Conservation (phyloP, 1,140 invertebrate genomes). For the Brachionus asplanchnoidis region DNA sequence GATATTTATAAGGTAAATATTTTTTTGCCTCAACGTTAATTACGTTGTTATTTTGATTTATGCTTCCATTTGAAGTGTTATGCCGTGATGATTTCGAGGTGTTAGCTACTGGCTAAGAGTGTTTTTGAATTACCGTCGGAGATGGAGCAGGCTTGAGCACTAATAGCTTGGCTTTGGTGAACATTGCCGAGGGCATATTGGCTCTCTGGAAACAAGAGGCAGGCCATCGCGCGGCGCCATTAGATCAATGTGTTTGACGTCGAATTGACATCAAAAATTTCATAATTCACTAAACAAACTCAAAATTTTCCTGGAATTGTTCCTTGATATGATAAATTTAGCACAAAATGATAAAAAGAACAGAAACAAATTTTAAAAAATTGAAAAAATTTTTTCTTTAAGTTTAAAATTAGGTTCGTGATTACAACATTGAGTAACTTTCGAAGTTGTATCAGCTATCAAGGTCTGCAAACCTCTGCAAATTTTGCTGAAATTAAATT, state of each 20-base stretch:
- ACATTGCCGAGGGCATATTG: constrained; percentile 49
- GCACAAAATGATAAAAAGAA: too few species aligned
- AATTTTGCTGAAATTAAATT: too few species aligned
- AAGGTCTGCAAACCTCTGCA: too few species aligned
- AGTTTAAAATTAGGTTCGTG: too few species aligned
- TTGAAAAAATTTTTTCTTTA: too few species aligned
- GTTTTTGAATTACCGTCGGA: neutral
- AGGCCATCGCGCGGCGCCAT: constrained; percentile 74
- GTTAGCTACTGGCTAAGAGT: neutral
- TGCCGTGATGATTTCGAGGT: neutral
- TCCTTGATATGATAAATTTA: too few species aligned
- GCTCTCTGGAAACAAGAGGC: constrained; percentile 59
- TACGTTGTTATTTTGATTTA: neutral
- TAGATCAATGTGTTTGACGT: constrained; percentile 81
- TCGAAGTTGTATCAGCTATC: too few species aligned
- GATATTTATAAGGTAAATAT: too few species aligned
- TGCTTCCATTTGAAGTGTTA: neutral
- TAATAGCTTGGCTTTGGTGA: neutral
- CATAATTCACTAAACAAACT: constrained; percentile 99
- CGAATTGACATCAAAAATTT: constrained; percentile 99
- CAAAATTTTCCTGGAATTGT: constrained; percentile 94
- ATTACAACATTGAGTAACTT: too few species aligned
- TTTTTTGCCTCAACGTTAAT: constrained; percentile 20
- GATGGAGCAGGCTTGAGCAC: neutral
- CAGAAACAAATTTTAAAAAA: too few species aligned